These are phyloP conservation scores for Pristionchus entomophagus DNA, from an alignment of 2,888 invertebrate genomes.

Conservation along the genomic window DNA sequence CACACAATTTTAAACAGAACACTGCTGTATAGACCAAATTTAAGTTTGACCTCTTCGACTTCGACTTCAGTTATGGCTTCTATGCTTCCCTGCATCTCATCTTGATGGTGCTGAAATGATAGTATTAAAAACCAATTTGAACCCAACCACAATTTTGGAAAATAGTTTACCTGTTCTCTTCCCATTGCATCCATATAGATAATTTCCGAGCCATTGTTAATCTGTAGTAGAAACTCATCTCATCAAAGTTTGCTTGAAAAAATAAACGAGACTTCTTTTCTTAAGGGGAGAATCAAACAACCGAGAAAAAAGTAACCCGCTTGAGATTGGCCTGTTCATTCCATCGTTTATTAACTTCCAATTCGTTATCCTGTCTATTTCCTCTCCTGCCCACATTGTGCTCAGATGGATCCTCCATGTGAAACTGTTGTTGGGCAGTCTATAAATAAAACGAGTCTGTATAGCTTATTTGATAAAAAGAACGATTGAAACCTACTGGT, in stretches of 20 bases:
- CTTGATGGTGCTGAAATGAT: neutral
- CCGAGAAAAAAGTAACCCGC: no score
- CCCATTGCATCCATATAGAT: conserved; percentile 4
- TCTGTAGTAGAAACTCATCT: neutral
- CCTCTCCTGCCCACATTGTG: neutral
- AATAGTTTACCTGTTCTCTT: neutral
- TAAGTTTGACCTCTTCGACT: conserved; percentile 13
- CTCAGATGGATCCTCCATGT: neutral
- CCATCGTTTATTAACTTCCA: neutral
- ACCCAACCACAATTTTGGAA: neutral
- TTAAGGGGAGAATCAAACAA: no score
- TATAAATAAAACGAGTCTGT: neutral
- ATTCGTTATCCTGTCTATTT: neutral
- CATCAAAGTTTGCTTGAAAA: no score
- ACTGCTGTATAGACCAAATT: neutral
- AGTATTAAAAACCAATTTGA: neutral
- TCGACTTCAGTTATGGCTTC: conserved; percentile 36
- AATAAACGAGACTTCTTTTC: no score
- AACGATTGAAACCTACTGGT: conserved; percentile 36
- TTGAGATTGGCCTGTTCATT: conserved; percentile 30
- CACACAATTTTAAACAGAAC: neutral
- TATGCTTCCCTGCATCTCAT: conserved; percentile 12
- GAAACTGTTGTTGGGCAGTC: neutral
- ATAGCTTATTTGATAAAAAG: neutral
- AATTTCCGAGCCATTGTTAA: neutral